Conservation (phyloP, 2,113 vertebrate species). For the Forbesichthys papilliferus region DNA sequence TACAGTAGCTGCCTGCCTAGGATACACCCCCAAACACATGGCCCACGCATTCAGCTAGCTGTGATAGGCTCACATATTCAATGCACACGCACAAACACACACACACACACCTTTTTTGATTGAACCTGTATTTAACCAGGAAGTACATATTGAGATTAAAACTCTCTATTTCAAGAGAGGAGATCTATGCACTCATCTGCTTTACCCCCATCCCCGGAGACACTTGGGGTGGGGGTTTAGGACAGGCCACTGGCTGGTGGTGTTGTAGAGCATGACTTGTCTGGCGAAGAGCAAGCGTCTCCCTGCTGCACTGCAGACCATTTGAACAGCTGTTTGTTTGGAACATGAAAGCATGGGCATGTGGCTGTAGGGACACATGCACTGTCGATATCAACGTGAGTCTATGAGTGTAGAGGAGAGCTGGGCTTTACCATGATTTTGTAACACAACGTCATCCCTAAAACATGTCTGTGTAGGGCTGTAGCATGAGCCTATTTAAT, state of each 20-base stretch:
- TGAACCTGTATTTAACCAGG: too few species aligned
- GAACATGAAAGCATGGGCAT: not conserved
- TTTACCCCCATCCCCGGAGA: conserved; percentile 35
- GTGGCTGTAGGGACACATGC: too few species aligned
- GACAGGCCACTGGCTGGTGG: conserved; percentile 50
- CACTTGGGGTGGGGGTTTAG: conserved; percentile 34
- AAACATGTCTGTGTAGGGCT: too few species aligned
- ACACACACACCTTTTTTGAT: too few species aligned
- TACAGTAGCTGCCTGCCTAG: not conserved
- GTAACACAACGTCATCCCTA: too few species aligned
- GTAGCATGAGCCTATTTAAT: too few species aligned
- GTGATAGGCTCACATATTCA: conserved; percentile 34
- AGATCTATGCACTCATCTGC: conserved; percentile 42
- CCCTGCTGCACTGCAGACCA: conserved; percentile 14
- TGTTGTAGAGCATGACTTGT: conserved; percentile 38
- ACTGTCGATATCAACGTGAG: too few species aligned
- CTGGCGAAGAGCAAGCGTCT: conserved; percentile 18
- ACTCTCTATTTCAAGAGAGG: too few species aligned
- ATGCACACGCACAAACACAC: too few species aligned
- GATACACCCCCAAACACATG: conserved; percentile 17
- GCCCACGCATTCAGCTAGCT: conserved; percentile 32
- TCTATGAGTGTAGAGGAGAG: not conserved
- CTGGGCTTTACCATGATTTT: too few species aligned
- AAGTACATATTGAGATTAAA: too few species aligned
- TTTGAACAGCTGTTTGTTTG: not conserved